A percentile compares a stretch with the other conserved stretches of the same genome.
Conservation (phyloP, 2,113 vertebrate species). For the Nothocercus julius region DNA sequence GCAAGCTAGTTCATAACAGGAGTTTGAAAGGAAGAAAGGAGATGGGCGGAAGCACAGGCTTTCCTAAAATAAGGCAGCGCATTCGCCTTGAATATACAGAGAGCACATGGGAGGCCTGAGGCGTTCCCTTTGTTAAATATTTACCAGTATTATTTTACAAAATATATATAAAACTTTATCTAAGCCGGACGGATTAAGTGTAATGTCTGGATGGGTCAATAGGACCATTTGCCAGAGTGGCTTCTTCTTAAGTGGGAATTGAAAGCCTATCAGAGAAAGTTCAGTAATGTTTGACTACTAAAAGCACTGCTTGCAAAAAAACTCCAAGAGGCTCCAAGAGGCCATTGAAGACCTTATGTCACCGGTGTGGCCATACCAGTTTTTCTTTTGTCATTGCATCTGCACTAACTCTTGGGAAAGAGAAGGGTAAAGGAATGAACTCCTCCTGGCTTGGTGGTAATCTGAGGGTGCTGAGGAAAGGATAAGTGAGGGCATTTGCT, state of each 20-base stretch:
- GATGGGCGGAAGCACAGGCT: background rate
- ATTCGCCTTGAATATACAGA: background rate
- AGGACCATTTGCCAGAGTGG: constrained; percentile 35
- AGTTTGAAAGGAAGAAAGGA: background rate
- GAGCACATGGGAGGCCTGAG: rapidly evolving
- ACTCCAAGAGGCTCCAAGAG: background rate
- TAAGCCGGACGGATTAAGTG: background rate
- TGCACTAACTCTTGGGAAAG: rapidly evolving
- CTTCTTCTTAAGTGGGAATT: constrained; percentile 5
- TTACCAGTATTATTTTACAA: constrained; percentile 37
- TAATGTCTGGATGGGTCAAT: background rate
- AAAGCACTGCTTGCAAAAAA: background rate
- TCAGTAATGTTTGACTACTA: constrained; percentile 45
- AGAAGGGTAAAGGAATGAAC: background rate
- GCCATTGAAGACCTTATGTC: background rate
- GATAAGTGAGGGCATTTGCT: too few species aligned
- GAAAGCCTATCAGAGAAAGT: background rate
- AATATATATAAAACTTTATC: constrained; percentile 36
- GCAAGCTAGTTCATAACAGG: background rate
- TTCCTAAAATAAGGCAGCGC: background rate
- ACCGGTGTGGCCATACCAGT: rapidly evolving
- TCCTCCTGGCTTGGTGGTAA: background rate
- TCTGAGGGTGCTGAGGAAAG: rapidly evolving
- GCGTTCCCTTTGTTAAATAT: constrained; percentile 58
- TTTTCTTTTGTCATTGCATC: background rate